Conservation (phyloP, 1,140 invertebrate genomes). For the Archivesica marissinica region DNA sequence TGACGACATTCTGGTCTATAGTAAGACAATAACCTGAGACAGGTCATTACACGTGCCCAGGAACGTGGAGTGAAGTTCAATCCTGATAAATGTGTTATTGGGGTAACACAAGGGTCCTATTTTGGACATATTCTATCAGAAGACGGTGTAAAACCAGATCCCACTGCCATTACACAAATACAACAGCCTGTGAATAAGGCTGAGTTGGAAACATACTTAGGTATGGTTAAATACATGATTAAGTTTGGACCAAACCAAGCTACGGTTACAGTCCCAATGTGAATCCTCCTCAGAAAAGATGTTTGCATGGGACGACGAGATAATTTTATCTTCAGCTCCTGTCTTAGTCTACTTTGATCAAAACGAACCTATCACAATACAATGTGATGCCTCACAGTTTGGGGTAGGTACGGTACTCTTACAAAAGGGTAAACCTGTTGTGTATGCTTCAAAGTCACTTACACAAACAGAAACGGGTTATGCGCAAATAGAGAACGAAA, state of each 20-base stretch:
- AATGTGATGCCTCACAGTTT: background rate
- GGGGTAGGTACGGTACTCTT: conserved; percentile 16
- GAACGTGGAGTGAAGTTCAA: no score
- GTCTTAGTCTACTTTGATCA: conserved; percentile 58
- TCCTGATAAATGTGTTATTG: no score
- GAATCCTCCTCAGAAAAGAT: no score
- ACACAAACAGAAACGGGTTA: background rate
- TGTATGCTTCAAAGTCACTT: conserved; percentile 27
- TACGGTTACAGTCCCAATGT: background rate
- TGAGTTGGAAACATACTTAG: conserved; percentile 62
- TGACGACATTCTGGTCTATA: background rate
- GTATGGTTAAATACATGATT: conserved; percentile 55
- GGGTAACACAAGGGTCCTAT: no score
- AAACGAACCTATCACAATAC: background rate
- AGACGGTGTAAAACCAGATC: no score
- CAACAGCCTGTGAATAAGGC: conserved; percentile 75
- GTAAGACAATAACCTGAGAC: background rate
- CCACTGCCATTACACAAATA: conserved; percentile 70
- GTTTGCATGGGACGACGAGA: background rate
- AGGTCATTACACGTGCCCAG: no score
- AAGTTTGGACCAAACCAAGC: conserved; percentile 51
- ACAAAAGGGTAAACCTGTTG: conserved; percentile 15
- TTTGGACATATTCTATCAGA: no score
- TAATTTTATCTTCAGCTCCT: background rate
- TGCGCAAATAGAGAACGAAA: no score